Percentiles rank a stretch among this genome's conserved stretches.
phyloP scores from a whole-genome alignment of 1,140 invertebrate genomes.

The Nebria ingens region DNA sequence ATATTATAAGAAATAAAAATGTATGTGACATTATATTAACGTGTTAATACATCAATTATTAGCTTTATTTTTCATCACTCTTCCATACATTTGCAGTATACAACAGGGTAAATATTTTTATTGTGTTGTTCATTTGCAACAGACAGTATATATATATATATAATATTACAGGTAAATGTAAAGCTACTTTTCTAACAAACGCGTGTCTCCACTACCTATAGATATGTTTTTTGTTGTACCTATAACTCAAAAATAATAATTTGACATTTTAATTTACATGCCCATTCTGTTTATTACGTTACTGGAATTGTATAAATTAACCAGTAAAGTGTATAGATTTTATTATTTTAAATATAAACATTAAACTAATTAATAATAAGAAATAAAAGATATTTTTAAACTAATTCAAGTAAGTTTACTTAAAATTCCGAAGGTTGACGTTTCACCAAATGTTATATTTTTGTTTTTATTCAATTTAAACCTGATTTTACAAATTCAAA shows the following conservation, averaged over 20 bases:
- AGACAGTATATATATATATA: too few species aligned
- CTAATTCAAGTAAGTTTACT: too few species aligned
- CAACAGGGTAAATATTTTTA: background rate
- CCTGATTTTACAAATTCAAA: too few species aligned
- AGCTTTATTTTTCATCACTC: conserved; percentile 7
- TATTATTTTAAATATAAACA: too few species aligned
- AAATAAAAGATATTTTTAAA: too few species aligned
- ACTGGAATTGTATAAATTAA: too few species aligned
- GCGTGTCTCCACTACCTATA: background rate
- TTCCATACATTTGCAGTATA: conserved; percentile 1
- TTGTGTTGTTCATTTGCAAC: background rate
- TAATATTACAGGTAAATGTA: background rate
- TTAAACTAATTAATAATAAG: too few species aligned
- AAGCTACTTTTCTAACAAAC: background rate
- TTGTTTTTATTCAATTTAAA: background rate
- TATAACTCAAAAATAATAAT: background rate
- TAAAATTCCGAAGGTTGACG: too few species aligned
- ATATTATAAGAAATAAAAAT: background rate
- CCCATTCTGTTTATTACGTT: too few species aligned
- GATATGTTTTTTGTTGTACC: background rate
- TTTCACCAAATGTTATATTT: background rate
- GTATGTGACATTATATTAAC: too few species aligned
- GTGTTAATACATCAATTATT: conserved; percentile 9
- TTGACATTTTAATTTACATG: too few species aligned
- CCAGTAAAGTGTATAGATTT: too few species aligned